Evolutionary conservation across 2,113 vertebrate species (phyloP).

Genomic region (Pelecanus crispus): DNA sequence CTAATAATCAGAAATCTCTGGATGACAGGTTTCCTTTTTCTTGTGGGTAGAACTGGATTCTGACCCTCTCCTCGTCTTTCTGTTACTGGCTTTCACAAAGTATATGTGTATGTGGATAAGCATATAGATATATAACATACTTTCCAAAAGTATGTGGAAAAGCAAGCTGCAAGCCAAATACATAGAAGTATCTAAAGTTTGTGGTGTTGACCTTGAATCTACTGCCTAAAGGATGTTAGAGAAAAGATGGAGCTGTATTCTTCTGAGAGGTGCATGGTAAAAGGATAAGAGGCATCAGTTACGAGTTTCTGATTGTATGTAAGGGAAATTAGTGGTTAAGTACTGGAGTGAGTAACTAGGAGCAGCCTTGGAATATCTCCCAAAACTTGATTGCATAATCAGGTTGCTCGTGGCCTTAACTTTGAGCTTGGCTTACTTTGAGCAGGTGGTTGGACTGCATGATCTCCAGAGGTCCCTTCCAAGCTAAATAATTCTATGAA

Average conservation of each 20-base stretch:
- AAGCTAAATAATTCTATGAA: not conserved
- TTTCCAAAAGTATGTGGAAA: not conserved
- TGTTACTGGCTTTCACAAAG: not conserved
- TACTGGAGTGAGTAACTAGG: not conserved
- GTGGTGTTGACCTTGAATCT: not conserved
- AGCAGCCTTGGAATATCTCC: not conserved
- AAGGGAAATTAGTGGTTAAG: not conserved
- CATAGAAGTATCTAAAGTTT: not conserved
- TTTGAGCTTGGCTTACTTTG: not conserved
- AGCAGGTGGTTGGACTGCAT: not conserved
- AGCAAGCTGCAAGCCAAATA: not conserved
- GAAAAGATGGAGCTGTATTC: not conserved
- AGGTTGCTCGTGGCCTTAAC: not conserved
- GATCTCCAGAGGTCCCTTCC: not conserved
- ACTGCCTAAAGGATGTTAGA: not conserved
- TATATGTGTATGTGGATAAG: not conserved
- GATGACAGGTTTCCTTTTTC: not conserved
- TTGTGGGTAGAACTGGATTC: not conserved
- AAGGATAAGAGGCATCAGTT: not conserved
- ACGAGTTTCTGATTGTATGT: not conserved
- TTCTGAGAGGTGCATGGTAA: not conserved
- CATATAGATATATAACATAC: not conserved
- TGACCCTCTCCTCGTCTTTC: not conserved
- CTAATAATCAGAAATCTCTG: not conserved
- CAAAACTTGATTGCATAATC: not conserved